Percentiles rank a stretch among this genome's conserved stretches.
Evolutionary conservation across 2,797 vertebrate genomes (phyloP).

Genomic region (Periparus ater): DNA sequence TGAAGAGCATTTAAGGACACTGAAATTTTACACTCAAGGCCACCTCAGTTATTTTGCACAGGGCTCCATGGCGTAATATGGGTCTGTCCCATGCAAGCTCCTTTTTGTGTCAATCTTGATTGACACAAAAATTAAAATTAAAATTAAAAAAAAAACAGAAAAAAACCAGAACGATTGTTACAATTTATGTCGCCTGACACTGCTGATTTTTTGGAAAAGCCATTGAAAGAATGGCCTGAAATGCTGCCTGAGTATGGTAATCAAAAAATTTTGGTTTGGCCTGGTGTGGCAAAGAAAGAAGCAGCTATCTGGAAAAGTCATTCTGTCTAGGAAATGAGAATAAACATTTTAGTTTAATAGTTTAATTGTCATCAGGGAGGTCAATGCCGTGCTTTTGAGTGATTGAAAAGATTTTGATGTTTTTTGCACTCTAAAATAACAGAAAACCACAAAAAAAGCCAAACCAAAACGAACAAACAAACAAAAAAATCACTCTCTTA

Average conservation of each 20-base stretch:
- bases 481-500: not conserved
- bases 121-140: no score
- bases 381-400: not conserved
- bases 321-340: not conserved
- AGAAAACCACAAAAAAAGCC: not conserved
- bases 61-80: not conserved
- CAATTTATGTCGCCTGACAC: not conserved
- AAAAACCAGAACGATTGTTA: not conserved
- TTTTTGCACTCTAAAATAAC: not conserved
- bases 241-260: accelerated
- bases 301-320: not conserved
- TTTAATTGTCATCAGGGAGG: not conserved
- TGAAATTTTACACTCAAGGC: not conserved
- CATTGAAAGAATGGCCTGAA: not conserved
- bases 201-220: not conserved
- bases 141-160: no score
- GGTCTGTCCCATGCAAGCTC: not conserved
- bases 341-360: not conserved
- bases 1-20: not conserved
- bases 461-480: not conserved
- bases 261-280: not conserved
- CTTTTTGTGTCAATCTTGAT: not conserved
- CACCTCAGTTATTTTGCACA: not conserved
- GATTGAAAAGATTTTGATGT: not conserved
- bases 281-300: not conserved